Evolutionary conservation across 1,140 invertebrate genomes (phyloP), one percentile per base, ranked within the genome.

Genomic region (Belonocnema kinseyi): DNA sequence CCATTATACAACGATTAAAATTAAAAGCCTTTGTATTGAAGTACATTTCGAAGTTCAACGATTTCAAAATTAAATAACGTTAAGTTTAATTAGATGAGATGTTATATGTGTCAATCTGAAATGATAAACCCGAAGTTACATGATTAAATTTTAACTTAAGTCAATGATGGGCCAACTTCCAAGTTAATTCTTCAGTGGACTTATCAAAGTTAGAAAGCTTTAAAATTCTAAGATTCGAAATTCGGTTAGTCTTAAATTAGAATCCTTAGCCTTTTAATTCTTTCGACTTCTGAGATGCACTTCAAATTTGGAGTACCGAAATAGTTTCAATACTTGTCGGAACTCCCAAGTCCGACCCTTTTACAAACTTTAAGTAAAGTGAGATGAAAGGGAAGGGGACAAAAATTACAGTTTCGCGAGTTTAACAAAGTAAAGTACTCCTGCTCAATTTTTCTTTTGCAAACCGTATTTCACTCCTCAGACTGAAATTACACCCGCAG

Each of bases 271-370:
- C 58, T 14, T 58, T 11, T 4, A 61, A 61, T 61, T 14, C 2
- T 26, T 61, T 33, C 3, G 16, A 33, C 21, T 33, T 14, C 26
- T 14, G 21, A 61, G 13, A 33, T 5, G 16, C 26, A 40, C 58
- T 61, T 33, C 21, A 14, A 61, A 61, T 61, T 61, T 61, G 7
- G 26, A 26, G 12, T 13, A 33, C 33, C 58, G 13, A 61, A 61
- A 61, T 33, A 61, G 58, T 61, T 61, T 33, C 21, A 33, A 61
- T 61, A 7, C 56, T 61, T 58, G 21, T 61, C 58, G 26, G 13
- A 61, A 61, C 12, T 33, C 6, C 4, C 3, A 21, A 26, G 10
- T 61, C 21, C 21, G 26, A 61, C 33, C 3, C 58, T 61, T 61
- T 61, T 33, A 33, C 21, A 40, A 61, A 61, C 21, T 61, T 61